Evolutionary conservation across 2,888 invertebrate genomes (phyloP).

Genomic region (Meta bourneti): DNA sequence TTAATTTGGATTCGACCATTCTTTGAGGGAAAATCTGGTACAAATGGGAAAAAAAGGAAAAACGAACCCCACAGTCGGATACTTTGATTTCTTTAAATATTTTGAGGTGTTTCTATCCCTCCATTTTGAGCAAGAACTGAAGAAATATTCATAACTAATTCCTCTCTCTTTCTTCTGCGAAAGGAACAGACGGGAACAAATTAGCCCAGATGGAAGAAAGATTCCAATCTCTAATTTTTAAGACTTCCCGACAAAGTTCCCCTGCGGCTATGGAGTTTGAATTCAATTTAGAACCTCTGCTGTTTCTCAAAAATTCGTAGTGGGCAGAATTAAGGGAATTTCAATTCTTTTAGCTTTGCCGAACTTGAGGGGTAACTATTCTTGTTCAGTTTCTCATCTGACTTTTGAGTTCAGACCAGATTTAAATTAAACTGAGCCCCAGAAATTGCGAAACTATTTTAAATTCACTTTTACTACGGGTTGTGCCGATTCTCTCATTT

Average conservation of each 20-base stretch:
- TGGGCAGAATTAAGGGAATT: background rate
- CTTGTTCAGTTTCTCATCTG: background rate
- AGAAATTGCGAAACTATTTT: background rate
- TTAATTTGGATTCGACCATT: too few relatives aligned
- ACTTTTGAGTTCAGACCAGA: background rate
- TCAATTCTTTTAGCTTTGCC: background rate
- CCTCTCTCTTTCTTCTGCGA: background rate
- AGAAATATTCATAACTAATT: constrained; percentile 34
- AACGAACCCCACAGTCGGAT: too few relatives aligned
- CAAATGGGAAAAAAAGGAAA: too few relatives aligned
- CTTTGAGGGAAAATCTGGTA: too few relatives aligned
- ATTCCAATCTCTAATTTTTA: background rate
- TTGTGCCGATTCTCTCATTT: background rate
- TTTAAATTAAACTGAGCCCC: background rate
- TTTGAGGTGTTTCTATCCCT: too few relatives aligned
- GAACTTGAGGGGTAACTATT: background rate
- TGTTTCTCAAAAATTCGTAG: background rate
- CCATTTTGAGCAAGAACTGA: background rate
- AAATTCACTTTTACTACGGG: background rate
- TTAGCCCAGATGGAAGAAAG: constrained; percentile 1
- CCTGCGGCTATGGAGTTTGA: background rate
- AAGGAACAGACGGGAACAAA: background rate
- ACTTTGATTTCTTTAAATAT: too few relatives aligned
- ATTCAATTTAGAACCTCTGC: constrained; percentile 23
- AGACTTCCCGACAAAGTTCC: background rate